Evolutionary conservation across 2,113 vertebrate species (phyloP).

Genomic region (Oncorhynchus kisutch): DNA sequence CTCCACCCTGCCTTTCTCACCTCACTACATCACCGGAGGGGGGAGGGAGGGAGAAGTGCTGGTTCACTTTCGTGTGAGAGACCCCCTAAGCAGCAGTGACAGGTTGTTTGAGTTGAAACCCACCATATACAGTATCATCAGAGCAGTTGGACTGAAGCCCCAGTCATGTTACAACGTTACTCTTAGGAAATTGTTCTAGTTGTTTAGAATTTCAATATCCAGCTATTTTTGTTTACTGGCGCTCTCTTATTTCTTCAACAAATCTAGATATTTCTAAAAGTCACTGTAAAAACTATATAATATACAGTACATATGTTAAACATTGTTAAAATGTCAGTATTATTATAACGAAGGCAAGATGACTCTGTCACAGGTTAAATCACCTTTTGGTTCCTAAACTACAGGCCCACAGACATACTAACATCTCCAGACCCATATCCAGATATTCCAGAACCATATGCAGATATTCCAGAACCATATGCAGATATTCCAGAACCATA

Average conservation of each 20-base stretch:
- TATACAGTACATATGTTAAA: background rate
- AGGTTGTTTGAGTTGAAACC: conserved; percentile 42
- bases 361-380: conserved; percentile 48
- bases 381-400: conserved; percentile 54
- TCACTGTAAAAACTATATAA: conserved; percentile 79
- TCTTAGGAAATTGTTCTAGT: conserved; percentile 51
- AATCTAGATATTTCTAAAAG: conserved; percentile 67
- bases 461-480: no score
- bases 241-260: conserved; percentile 66
- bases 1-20: conserved; percentile 64
- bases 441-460: no score
- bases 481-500: no score
- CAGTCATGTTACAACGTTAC: conserved; percentile 29
- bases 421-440: background rate
- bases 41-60: conserved; percentile 82
- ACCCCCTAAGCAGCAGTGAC: conserved; percentile 28
- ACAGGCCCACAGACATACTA: background rate
- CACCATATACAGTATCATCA: conserved; percentile 58
- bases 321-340: conserved; percentile 73
- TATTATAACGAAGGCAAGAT: conserved; percentile 60
- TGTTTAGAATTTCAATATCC: conserved; percentile 49
- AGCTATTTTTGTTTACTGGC: conserved; percentile 63
- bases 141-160: conserved; percentile 1
- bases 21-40: conserved; percentile 40
- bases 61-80: conserved; percentile 87